phyloP scores from a whole-genome alignment of 2,888 invertebrate genomes.

The Mythimna impura region DNA sequence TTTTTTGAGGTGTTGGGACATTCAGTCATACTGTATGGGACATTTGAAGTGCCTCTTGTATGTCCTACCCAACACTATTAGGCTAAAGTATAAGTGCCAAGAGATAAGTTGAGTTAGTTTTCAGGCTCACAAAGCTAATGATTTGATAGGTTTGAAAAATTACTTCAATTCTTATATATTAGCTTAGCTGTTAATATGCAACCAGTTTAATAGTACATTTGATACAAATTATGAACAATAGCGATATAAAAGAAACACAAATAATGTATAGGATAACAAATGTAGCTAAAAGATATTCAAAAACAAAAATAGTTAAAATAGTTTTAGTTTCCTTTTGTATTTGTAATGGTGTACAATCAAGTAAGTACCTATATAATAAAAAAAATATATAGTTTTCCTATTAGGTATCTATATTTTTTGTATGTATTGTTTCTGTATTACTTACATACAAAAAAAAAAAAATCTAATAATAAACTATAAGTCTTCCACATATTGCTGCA shows the following conservation, averaged over 20 bases:
- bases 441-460: background rate
- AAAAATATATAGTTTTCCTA: constrained; percentile 6
- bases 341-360: no score
- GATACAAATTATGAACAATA: background rate
- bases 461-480: background rate
- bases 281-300: background rate
- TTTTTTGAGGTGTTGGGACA: no score
- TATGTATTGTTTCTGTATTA: no score
- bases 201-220: background rate
- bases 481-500: background rate
- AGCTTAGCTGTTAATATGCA: background rate
- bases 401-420: background rate
- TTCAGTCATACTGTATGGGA: no score
- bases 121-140: no score
- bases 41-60: no score
- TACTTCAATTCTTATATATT: no score
- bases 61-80: no score
- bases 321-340: no score
- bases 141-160: background rate
- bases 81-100: no score
- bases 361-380: no score
- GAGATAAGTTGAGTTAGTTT: no score
- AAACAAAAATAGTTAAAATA: constrained; percentile 14
- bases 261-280: background rate
- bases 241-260: background rate